A percentile compares a stretch with the other conserved stretches of the same genome.
Conservation (phyloP, 2,797 vertebrate species). For the Micrastur ruficollis region DNA sequence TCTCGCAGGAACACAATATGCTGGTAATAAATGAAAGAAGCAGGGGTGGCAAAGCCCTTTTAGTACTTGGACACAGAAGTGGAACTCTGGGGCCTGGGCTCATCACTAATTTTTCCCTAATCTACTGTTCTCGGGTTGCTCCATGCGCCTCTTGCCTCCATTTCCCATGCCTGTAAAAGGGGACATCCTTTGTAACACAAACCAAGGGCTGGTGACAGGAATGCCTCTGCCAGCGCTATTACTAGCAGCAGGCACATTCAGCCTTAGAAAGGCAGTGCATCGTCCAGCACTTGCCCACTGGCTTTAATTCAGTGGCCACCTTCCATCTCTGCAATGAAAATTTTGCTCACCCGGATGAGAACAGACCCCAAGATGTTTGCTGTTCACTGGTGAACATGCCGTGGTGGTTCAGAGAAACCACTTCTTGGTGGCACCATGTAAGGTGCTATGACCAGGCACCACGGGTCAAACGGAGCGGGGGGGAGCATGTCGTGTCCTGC, state of each 20-base stretch:
- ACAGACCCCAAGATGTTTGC: background rate
- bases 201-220: background rate
- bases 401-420: background rate
- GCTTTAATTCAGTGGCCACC: background rate
- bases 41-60: background rate
- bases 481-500: background rate
- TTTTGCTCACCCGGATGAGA: background rate
- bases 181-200: background rate
- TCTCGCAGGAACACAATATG: background rate
- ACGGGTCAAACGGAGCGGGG: fast-evolving
- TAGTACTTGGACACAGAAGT: no score
- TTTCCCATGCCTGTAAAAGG: background rate
- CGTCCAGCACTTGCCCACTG: background rate
- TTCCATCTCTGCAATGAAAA: background rate
- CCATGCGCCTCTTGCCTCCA: background rate
- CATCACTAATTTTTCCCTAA: background rate
- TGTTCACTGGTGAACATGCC: background rate
- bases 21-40: background rate
- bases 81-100: background rate
- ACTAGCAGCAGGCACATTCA: background rate
- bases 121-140: background rate
- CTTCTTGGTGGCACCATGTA: background rate
- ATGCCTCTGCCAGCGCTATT: background rate
- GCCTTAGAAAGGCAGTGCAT: background rate
- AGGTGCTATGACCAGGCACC: no score